Base-by-base conservation (phyloP, 2,888 invertebrate genomes). In the Dasysyrphus tricinctus region DNA sequence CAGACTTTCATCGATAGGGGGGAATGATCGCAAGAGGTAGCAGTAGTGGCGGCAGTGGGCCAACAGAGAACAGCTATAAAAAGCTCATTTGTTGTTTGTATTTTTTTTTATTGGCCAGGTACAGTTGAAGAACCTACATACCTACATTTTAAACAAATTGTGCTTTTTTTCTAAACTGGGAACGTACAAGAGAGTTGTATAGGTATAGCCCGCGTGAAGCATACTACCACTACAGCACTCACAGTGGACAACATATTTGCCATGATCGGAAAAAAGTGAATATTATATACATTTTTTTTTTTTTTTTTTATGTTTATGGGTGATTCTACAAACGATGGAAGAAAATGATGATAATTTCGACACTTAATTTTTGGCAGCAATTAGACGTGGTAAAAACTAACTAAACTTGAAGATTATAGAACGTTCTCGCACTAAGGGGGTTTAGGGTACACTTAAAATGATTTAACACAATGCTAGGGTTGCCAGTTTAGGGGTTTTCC, bases 121-220 rank as follows among this genome's bases (percentile, higher is more conserved):
- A 90, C 90, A 90, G 89, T 90, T 91, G 89, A 90, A 91, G 90
- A 91, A 91, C 91, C 91, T 91, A 91, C 90, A 91, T 91, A 91
- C 91, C 91, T 90, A 91, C 90, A 91, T 91, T 91, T 91, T 89
- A 90, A 91, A 90, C 90, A 91, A 91, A 91, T 91, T 90, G 88
- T 90, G 90, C 89, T 44, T 44, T 90, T 89, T 80, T 39, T 63
- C 37, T 80, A 39, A 61, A 57, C 57, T 39, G 39, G 54, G 39
- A 32, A 77, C 59, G 61, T 44, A 49, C n/a, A 61, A 16, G 54
- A 44, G 12, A 49, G 11, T 16, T n/a, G 56, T 70, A 70, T 79
- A 83, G 70, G 44, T 24, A 24, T 24, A 24, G 24, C 79, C 32
- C 74, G 73, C 74, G 59, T 65, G 57, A 16, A 32, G 49, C 77